Conservation (phyloP, 2,797 vertebrate genomes). For the Microctenopoma stevenorrisi region DNA sequence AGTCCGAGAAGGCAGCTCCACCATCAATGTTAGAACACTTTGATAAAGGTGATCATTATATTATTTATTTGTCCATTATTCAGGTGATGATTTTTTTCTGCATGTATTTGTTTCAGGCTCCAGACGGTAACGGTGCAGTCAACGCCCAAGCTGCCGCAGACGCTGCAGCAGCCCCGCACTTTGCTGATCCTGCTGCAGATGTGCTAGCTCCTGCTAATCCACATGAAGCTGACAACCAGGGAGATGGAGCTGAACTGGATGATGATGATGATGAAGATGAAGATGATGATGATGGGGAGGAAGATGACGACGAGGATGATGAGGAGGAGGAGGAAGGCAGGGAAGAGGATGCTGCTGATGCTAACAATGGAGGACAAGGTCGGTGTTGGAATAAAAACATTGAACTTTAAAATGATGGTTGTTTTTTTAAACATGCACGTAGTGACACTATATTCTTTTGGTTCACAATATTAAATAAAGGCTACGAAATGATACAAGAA, state of each 20-base stretch:
- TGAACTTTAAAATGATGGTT: too few species aligned
- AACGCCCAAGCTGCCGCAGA: slow-evolving; percentile 87
- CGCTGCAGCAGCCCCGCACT: slow-evolving; percentile 30
- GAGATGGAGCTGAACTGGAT: slow-evolving; percentile 87
- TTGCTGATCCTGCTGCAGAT: slow-evolving; percentile 39
- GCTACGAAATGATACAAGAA: not conserved
- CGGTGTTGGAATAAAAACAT: not conserved
- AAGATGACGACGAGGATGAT: slow-evolving; percentile 85
- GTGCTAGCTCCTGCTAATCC: slow-evolving; percentile 37
- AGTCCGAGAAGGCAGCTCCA: too few species aligned
- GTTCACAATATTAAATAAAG: not conserved
- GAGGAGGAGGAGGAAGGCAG: slow-evolving; percentile 91
- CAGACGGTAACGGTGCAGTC: slow-evolving; percentile 86
- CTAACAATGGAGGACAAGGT: slow-evolving; percentile 90
- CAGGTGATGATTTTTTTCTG: too few species aligned
- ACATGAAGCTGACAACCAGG: slow-evolving; percentile 68
- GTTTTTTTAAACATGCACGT: not conserved
- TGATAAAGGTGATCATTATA: too few species aligned
- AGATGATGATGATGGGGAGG: slow-evolving; percentile 87
- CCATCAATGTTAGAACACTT: too few species aligned
- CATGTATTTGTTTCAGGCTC: slow-evolving; percentile 72
- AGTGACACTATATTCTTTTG: not conserved
- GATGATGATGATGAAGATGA: slow-evolving; percentile 89
- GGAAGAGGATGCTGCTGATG: slow-evolving; percentile 87
- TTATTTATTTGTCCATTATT: too few species aligned